Evolutionary conservation across 2,797 vertebrate species (phyloP), one percentile per base, ranked within the genome.

Genomic region (Rhinophrynus dorsalis): DNA sequence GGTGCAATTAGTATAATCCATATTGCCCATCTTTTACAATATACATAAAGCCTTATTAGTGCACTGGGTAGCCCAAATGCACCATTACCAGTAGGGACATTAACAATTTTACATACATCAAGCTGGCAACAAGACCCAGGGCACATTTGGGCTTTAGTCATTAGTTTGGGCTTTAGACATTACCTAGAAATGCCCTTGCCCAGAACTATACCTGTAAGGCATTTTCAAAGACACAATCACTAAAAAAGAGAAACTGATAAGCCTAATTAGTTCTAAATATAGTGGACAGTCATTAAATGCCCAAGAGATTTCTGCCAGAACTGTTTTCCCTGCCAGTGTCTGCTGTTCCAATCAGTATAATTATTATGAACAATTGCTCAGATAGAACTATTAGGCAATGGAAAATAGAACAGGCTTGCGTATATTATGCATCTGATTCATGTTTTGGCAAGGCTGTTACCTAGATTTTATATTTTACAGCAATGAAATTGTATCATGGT

Each of bases 371-470:
- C 80, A 83, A 91, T 88, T 86, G 84, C 86, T 89, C 85, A 80
- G 77, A 81, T 81, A 85, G 84, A 87, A 83, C 86, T 88, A 87
- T 90, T 89, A 90, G 83, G 86, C 85, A 88, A 92, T 90, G 90
- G 90, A 91, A 91, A 90, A 87, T 82, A 78, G 78, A 84, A 67
- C 80, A 81, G 81, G 79, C 79, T 82, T 85, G 77, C 78, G 82
- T 85, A 84, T 59, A 11, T 82, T 70, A 70, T 82, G 79, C 74
- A 81, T 84, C 85, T 90, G 90, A 91, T 89, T 91, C 89, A 90
- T 86, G 84, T 69, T 78, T 88, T 91, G 90, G 90, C 88, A 91
- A 76, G 75, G 77, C 64, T 27, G 61, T 75, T 81, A 86, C 82
- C 78, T 85, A 71, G 80, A 89, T 89, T 84, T 88, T 85, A 83